phyloP scores from a whole-genome alignment of 2,888 invertebrate genomes.

The Muscina levida region DNA sequence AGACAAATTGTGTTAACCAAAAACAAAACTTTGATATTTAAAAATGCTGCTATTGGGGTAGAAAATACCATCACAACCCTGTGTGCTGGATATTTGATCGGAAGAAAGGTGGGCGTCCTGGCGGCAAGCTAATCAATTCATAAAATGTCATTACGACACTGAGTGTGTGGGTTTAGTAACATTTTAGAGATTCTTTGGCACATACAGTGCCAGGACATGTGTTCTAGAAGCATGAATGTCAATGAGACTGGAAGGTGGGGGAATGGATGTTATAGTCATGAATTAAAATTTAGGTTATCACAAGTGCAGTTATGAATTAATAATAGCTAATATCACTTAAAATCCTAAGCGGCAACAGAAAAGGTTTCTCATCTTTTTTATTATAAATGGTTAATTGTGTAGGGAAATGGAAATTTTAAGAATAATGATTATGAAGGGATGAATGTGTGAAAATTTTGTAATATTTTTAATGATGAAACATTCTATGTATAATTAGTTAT shows the following conservation, averaged over 20 bases:
- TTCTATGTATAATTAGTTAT: too few relatives aligned
- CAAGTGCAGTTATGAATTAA: not conserved
- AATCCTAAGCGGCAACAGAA: not conserved
- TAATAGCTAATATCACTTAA: not conserved
- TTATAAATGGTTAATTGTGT: too few relatives aligned
- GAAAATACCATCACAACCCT: not conserved
- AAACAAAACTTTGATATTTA: conserved; percentile 21
- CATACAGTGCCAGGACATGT: too few relatives aligned
- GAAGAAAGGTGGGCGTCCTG: not conserved
- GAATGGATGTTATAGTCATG: not conserved
- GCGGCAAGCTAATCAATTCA: conserved; percentile 19
- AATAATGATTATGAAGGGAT: too few relatives aligned
- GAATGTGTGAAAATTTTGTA: too few relatives aligned
- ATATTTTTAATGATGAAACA: too few relatives aligned
- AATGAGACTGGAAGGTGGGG: not conserved
- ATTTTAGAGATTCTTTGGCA: too few relatives aligned
- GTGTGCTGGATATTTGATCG: not conserved
- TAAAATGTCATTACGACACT: conserved; percentile 9
- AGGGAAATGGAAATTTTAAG: too few relatives aligned
- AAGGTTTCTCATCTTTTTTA: too few relatives aligned
- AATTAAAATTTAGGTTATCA: not conserved
- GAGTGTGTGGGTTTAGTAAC: not conserved
- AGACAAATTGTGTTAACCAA: conserved; percentile 4
- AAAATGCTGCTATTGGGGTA: not conserved
- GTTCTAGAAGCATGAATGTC: too few relatives aligned